Conservation (phyloP, 1,140 invertebrate genomes). For the Mercenaria mercenaria region DNA sequence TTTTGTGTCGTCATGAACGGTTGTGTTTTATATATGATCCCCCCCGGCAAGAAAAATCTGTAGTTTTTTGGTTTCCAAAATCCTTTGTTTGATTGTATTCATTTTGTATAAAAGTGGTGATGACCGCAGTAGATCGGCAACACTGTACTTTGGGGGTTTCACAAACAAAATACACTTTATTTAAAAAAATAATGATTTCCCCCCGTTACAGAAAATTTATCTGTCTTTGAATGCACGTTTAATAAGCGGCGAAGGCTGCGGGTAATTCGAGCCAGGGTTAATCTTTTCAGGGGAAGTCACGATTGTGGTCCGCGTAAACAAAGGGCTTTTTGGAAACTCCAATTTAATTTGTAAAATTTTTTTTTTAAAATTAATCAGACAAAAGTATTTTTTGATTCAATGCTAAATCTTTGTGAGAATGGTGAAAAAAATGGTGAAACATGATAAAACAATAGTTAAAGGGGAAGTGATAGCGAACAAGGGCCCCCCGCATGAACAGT, state of each 20-base stretch:
- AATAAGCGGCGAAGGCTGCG: neutral
- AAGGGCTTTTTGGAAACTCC: no score
- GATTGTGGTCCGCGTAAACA: no score
- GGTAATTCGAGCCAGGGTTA: neutral
- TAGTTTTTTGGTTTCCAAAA: neutral
- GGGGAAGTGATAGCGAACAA: no score
- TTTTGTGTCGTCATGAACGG: neutral
- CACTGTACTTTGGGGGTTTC: neutral
- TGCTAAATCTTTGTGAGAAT: no score
- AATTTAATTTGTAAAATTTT: no score
- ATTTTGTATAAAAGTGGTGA: neutral
- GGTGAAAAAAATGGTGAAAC: no score
- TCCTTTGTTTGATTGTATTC: slow-evolving; percentile 28
- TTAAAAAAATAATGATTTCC: slow-evolving; percentile 11
- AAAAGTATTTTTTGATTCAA: no score
- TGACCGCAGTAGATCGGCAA: neutral
- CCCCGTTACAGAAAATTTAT: neutral
- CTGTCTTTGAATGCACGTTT: neutral
- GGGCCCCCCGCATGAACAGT: no score
- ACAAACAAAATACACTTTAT: neutral
- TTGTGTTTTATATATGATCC: neutral
- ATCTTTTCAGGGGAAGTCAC: neutral
- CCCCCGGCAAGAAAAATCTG: no score
- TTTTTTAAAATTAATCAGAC: no score
- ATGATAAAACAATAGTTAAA: no score